Evolutionary conservation across 2,888 invertebrate genomes (phyloP).

Genomic region (Oscheius sp.): DNA sequence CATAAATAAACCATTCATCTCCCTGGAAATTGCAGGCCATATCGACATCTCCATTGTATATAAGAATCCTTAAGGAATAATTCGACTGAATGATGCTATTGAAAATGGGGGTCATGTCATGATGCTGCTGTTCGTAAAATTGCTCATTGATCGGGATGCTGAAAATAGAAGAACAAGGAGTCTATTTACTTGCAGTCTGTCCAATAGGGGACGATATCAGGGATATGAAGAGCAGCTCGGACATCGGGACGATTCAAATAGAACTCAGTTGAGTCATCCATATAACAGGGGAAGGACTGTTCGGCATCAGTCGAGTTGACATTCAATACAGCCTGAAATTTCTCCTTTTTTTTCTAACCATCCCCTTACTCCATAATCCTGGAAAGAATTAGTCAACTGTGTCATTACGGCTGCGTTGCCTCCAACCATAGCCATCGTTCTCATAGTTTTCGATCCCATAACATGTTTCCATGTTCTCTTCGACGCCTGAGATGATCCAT

Average conservation of each 20-base stretch:
- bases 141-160: slow-evolving; percentile 56
- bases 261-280: slow-evolving; percentile 38
- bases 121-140: slow-evolving; percentile 57
- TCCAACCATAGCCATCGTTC: slow-evolving; percentile 9
- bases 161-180: slow-evolving; percentile 1
- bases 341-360: background rate
- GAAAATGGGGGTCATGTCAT: slow-evolving; percentile 62
- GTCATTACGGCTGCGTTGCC: slow-evolving; percentile 18
- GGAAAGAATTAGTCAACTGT: slow-evolving; percentile 43
- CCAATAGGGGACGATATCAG: slow-evolving; percentile 39
- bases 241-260: slow-evolving; percentile 50
- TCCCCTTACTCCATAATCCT: slow-evolving; percentile 51
- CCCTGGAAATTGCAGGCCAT: slow-evolving; percentile 63
- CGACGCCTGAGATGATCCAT: background rate
- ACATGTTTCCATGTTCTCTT: slow-evolving; percentile 37
- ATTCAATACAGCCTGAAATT: slow-evolving; percentile 33
- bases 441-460: slow-evolving; percentile 33
- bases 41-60: slow-evolving; percentile 67
- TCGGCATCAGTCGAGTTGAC: slow-evolving; percentile 54
- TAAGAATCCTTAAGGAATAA: slow-evolving; percentile 50
- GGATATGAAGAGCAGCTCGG: slow-evolving; percentile 54
- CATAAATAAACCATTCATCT: slow-evolving; percentile 63
- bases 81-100: slow-evolving; percentile 43
- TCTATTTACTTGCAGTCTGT: slow-evolving; percentile 47
- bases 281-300: slow-evolving; percentile 50